Evolutionary conservation across 2,797 vertebrate species (phyloP), one percentile per base, ranked within the genome.

Genomic region (Pterois miles): DNA sequence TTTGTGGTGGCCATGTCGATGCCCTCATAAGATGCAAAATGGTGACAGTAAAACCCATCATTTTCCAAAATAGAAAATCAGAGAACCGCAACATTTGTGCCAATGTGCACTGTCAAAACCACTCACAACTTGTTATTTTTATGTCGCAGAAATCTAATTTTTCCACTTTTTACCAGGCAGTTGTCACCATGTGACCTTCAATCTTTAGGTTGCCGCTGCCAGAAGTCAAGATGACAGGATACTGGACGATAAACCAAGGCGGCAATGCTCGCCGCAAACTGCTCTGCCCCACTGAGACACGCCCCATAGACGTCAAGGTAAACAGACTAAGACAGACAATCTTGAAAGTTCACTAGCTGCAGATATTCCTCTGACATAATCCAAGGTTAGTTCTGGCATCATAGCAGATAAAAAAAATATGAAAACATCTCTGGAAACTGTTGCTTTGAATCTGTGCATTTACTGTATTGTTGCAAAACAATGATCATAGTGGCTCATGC

Each of bases 271-370:
- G 75, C 11, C 94, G 95, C 54, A 99, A 97, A 82, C 88, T 98
- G 63, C 92, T 98, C 52, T 98, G 98, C 91, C 96, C 97, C 34
- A 94, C 96, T 9, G 96, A 97, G 94, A 97, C 96, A 0, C 94
- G 90, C 76, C 94, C 82, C 48, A 93, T 98, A 82, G 95, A 94
- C 16, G 65, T 98, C 82, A 99, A 99, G 98, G 98, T 99, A 93
- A 60, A 71, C 48, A 2, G n/a, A 16, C 18, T 9, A 18, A 13
- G 3, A 5, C 0, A 43, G 20, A 48, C 6, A 16, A 0, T 14
- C 9, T 10, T 50, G 10, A 38, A 18, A 18, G 25, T 36, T 34
- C 20, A 43, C 16, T 3, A 20, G 29, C 23, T 46, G 33, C 46
- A 46, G 27, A 25, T n/a, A 1, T 23, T 23, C 48, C 23, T n/a